Evolutionary conservation across 2,888 invertebrate species (phyloP).

Genomic region (Troides helena): DNA sequence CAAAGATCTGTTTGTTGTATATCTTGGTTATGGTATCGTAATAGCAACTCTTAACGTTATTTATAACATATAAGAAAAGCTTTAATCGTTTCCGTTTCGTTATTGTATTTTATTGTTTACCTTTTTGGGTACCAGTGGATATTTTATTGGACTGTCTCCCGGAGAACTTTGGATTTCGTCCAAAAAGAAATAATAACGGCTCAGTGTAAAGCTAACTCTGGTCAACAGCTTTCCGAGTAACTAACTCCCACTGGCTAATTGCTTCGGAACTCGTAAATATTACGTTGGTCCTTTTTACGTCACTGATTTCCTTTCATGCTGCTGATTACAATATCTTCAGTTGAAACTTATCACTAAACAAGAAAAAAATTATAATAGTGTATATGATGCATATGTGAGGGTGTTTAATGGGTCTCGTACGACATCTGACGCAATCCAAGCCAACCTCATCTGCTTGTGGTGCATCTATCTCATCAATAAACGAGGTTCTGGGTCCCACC

Average conservation of each 20-base stretch:
- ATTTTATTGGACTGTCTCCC: constrained; percentile 6
- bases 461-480: no score
- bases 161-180: constrained; percentile 13
- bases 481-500: no score
- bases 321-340: background rate
- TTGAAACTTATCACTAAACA: background rate
- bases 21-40: no score
- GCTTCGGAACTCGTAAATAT: background rate
- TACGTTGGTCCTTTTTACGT: background rate
- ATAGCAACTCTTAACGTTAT: background rate
- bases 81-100: background rate
- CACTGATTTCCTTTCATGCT: background rate
- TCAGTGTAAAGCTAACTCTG: background rate
- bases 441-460: no score
- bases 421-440: no score
- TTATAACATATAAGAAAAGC: background rate
- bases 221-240: constrained; percentile 3
- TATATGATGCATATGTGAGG: no score
- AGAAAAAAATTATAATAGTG: no score
- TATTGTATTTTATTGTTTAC: constrained; percentile 1
- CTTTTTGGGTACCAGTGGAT: constrained; percentile 1
- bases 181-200: constrained; percentile 13
- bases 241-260: constrained; percentile 8
- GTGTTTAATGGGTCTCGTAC: no score
- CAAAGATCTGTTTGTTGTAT: no score